Conservation (phyloP, 92 coral and sea anemone genomes). For the Phymanthus crucifer region DNA sequence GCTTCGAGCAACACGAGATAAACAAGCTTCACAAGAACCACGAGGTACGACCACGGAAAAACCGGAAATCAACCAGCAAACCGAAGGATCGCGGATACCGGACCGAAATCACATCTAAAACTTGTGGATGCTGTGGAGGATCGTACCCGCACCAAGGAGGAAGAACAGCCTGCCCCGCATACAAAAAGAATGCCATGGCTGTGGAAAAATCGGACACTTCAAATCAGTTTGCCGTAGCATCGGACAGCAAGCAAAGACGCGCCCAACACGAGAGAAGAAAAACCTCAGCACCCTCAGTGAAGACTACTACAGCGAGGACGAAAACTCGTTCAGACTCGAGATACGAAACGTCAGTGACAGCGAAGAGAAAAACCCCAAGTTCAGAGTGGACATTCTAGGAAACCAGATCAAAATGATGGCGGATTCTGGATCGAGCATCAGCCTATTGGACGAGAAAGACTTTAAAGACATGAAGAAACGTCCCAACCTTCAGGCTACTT, state of each 20-base stretch:
- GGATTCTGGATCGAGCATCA: conserved; percentile 59
- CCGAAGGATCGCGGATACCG: neutral
- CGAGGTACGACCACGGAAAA: no score
- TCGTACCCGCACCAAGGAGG: conserved; percentile 56
- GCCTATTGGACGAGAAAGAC: conserved; percentile 45
- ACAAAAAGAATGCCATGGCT: conserved; percentile 35
- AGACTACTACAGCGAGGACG: conserved; percentile 21
- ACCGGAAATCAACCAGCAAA: neutral
- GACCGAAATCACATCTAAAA: conserved; percentile 1
- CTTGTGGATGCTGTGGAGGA: conserved; percentile 52
- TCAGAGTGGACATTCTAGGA: conserved; percentile 22
- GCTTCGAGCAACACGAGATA: neutral
- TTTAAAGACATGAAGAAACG: conserved; percentile 16
- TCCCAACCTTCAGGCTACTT: conserved; percentile 34
- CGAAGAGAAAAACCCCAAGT: conserved; percentile 7
- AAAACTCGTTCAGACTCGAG: conserved; percentile 23
- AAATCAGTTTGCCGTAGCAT: neutral
- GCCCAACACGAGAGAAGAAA: neutral
- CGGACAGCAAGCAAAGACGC: neutral
- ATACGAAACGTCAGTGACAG: neutral
- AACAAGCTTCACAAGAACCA: neutral
- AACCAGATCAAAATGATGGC: conserved; percentile 39
- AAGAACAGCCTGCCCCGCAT: conserved; percentile 49
- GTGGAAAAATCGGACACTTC: conserved; percentile 50
- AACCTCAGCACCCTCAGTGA: neutral